Conservation (phyloP, 2,888 invertebrate species). For the Drosophila paracracens region DNA sequence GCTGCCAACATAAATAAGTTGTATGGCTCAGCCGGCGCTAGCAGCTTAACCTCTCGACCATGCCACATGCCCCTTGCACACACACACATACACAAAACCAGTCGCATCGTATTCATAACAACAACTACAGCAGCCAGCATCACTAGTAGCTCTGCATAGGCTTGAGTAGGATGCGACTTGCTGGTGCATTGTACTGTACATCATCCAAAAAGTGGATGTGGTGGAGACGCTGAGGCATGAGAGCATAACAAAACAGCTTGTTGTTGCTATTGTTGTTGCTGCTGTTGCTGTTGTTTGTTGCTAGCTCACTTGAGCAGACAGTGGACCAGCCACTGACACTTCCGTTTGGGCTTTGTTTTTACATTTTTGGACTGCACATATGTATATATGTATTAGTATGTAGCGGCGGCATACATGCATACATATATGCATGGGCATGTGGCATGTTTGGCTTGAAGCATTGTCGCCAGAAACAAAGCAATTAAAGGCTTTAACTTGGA, state of each 20-base stretch:
- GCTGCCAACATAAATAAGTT: constrained; percentile 73
- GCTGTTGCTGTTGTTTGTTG: constrained; percentile 27
- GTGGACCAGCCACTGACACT: constrained; percentile 70
- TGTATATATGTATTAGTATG: constrained; percentile 8
- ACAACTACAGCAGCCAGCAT: constrained; percentile 32
- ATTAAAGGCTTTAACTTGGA: constrained; percentile 68
- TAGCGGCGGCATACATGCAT: constrained; percentile 4
- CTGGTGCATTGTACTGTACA: constrained; percentile 48
- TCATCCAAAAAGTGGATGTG: constrained; percentile 45
- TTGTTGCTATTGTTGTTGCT: constrained; percentile 11
- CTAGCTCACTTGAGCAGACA: constrained; percentile 65
- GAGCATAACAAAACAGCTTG: constrained; percentile 69
- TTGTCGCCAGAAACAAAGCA: constrained; percentile 66
- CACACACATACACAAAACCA: constrained; percentile 25
- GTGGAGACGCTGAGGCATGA: constrained; percentile 44
- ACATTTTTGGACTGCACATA: constrained; percentile 36
- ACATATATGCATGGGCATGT: constrained; percentile 15
- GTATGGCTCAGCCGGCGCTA: constrained; percentile 61
- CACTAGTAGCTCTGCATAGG: constrained; percentile 26
- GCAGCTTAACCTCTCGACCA: constrained; percentile 41
- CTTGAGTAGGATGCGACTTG: constrained; percentile 36
- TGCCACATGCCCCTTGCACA: not conserved
- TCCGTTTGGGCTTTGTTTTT: constrained; percentile 72
- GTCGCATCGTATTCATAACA: constrained; percentile 62
- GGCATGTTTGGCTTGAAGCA: constrained; percentile 10